Evolutionary conservation across 92 coral and sea anemone genomes (phyloP).

Genomic region (Epizoanthus illoricatus): DNA sequence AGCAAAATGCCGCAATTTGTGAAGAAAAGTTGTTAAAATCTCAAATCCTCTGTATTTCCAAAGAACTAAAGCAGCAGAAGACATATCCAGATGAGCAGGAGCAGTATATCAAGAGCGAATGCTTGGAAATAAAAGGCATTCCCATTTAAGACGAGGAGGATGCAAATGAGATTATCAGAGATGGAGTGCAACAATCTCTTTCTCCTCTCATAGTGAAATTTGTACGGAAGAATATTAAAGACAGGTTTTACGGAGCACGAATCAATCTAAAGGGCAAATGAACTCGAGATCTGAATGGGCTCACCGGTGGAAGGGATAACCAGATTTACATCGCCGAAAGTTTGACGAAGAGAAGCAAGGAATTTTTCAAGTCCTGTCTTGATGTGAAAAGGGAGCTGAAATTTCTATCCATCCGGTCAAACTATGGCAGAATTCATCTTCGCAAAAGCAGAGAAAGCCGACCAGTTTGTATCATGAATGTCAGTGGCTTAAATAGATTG

Average conservation of each 20-base stretch:
- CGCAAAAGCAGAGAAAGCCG: conserved; percentile 14
- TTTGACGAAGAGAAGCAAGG: conserved; percentile 14
- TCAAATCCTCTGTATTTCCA: too few species aligned
- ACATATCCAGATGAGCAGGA: too few species aligned
- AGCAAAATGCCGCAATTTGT: not conserved
- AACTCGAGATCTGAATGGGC: conserved; percentile 20
- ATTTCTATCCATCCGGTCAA: conserved; percentile 13
- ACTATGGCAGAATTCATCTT: conserved; percentile 3
- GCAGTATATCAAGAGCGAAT: too few species aligned
- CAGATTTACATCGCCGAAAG: conserved; percentile 23
- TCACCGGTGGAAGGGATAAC: conserved; percentile 2
- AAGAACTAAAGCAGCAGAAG: too few species aligned
- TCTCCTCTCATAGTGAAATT: conserved; percentile 24
- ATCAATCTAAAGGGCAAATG: not conserved
- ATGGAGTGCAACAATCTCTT: not conserved
- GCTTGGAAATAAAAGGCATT: too few species aligned
- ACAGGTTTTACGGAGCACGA: conserved; percentile 17
- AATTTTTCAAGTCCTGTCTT: conserved; percentile 2
- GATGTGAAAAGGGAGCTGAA: conserved; percentile 10
- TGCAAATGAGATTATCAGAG: not conserved
- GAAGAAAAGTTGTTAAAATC: not conserved
- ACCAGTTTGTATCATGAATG: too few species aligned
- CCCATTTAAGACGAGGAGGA: too few species aligned
- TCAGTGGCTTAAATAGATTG: too few species aligned
- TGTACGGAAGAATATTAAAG: conserved; percentile 22